phyloP scores from a whole-genome alignment of 1,140 invertebrate species.

The Trissolcus basalis region DNA sequence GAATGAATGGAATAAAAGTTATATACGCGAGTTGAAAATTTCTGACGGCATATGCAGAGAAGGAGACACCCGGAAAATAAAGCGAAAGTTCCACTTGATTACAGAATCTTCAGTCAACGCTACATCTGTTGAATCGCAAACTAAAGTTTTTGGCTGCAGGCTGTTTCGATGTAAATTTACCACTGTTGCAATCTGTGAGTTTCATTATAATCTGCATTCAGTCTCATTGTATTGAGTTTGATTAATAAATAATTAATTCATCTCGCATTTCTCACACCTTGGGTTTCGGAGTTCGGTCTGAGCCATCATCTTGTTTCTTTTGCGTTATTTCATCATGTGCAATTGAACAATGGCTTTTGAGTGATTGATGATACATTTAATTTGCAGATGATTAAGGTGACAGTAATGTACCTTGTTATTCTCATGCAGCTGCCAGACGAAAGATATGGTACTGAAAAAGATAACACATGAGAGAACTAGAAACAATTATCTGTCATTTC shows the following conservation, averaged over 20 bases:
- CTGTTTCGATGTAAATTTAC: constrained; percentile 69
- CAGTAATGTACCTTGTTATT: constrained; percentile 70
- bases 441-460: constrained; percentile 42
- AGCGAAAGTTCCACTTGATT: constrained; percentile 41
- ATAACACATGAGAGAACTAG: constrained; percentile 12
- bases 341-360: too few species aligned
- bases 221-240: not conserved
- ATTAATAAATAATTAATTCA: not conserved
- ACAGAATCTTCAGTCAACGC: constrained; percentile 61
- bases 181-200: constrained; percentile 69
- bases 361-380: not conserved
- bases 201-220: not conserved
- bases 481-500: too few species aligned
- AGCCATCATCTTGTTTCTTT: too few species aligned
- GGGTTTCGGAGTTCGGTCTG: too few species aligned
- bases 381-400: constrained; percentile 63
- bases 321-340: too few species aligned
- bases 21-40: constrained; percentile 13
- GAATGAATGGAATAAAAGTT: constrained; percentile 3
- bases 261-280: not conserved
- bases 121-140: constrained; percentile 66
- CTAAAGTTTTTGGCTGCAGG: constrained; percentile 70
- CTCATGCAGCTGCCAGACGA: constrained; percentile 67
- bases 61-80: constrained; percentile 22
- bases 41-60: constrained; percentile 13